These are phyloP conservation scores for Thereva nobilitata DNA, from an alignment of 2,888 invertebrate species.

Conservation along the genomic window DNA sequence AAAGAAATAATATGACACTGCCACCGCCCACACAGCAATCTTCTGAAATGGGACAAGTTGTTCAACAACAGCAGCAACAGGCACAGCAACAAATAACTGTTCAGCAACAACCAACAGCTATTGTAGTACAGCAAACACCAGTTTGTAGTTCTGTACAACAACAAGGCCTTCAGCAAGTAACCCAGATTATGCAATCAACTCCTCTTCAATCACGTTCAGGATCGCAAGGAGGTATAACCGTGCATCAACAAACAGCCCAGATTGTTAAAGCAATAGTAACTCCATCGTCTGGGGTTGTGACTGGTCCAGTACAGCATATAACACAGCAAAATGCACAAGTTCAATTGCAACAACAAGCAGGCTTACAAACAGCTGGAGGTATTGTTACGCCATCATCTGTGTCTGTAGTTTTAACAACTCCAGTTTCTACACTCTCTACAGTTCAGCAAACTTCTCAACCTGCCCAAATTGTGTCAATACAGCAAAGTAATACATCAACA, in stretches of 20 bases:
- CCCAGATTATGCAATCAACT: slow-evolving; percentile 46
- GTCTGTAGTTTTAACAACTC: slow-evolving; percentile 57
- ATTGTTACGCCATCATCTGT: slow-evolving; percentile 52
- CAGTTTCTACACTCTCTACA: slow-evolving; percentile 53
- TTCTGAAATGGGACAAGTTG: slow-evolving; percentile 51
- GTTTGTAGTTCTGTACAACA: slow-evolving; percentile 38
- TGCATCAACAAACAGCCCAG: slow-evolving; percentile 54
- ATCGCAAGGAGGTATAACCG: slow-evolving; percentile 43
- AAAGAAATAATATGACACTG: slow-evolving; percentile 66
- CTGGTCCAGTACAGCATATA: slow-evolving; percentile 60
- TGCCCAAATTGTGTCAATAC: slow-evolving; percentile 56
- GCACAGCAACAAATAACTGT: slow-evolving; percentile 49
- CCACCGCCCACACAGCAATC: slow-evolving; percentile 55
- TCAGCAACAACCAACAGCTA: slow-evolving; percentile 52
- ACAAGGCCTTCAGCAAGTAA: slow-evolving; percentile 44
- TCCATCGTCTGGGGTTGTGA: slow-evolving; percentile 46
- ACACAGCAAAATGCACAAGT: slow-evolving; percentile 52
- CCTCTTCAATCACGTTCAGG: slow-evolving; percentile 49
- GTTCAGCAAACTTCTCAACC: slow-evolving; percentile 42
- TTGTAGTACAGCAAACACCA: slow-evolving; percentile 42
- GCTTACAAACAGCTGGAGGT: slow-evolving; percentile 45
- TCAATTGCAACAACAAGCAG: slow-evolving; percentile 42
- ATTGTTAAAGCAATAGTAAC: slow-evolving; percentile 57
- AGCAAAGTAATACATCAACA: slow-evolving; percentile 51
- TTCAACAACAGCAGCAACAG: slow-evolving; percentile 61